Evolutionary conservation across 2,113 vertebrate species (phyloP), one percentile per base, ranked within the genome.

Genomic region (Sprattus sprattus): DNA sequence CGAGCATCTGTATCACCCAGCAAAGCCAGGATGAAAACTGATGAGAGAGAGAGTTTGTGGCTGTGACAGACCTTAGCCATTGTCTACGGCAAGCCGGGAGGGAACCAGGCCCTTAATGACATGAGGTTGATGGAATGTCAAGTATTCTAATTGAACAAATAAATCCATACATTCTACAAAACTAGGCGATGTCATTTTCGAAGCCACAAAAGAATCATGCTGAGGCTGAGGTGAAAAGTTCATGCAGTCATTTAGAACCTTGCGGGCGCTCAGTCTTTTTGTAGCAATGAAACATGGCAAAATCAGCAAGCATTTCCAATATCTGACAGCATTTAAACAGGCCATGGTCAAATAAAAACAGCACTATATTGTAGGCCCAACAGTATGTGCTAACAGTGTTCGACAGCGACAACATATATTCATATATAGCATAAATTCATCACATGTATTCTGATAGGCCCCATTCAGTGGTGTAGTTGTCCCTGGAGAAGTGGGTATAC

Each of bases 111-210:
- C 52, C 80, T 85, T 90, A 91, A 92, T 92, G 89, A 89, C 89
- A 87, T 85, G 83, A 91, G 85, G 86, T 88, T 91, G 93, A 91
- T 90, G 67, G 89, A 91, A 92, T 91, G 91, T 92, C 91, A 89
- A 91, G 90, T 75, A 84, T 81, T 86, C 91, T 89, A 91, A 92
- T 92, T 88, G 89, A 87, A 84, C 80, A 88, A 90, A 92, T 92
- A 92, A 93, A 93, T 93, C 86, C 83, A 88, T 90, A 85, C 60
- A 60, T 86, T 89, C 92, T 91, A 22, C 1, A 39, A 8, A 71
- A 71, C 15, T 28, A 32, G 64, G 7, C n/a, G 32, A 13, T 28
- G 64, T 32, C n/a, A 71, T 71, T 25, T 32, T 32, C 25, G 25
- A 71, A 71, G 25, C n/a, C 64, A 71, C 25, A 71, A 71, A n/a